Evolutionary conservation across 2,113 vertebrate genomes (phyloP).

Genomic region (Ascaphus truei): DNA sequence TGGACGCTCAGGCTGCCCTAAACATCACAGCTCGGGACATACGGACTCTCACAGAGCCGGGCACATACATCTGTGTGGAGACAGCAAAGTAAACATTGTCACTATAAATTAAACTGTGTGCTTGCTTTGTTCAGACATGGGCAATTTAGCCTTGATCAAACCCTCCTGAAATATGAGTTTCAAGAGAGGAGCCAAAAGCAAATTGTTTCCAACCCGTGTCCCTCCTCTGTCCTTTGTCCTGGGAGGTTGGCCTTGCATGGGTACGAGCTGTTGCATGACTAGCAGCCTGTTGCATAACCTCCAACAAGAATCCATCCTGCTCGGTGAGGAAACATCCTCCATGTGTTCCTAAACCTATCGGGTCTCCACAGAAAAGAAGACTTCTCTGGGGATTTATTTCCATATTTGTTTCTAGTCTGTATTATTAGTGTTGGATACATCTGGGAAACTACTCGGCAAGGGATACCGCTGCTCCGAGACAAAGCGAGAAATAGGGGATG

Average conservation of each 20-base stretch:
- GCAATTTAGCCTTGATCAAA: neutral
- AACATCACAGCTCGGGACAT: no score
- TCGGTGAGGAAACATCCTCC: neutral
- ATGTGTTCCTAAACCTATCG: neutral
- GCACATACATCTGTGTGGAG: rapidly evolving
- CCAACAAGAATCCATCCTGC: conserved; percentile 14
- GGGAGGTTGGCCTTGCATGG: conserved; percentile 14
- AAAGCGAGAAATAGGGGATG: neutral
- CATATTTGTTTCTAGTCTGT: conserved; percentile 11
- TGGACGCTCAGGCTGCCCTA: no score
- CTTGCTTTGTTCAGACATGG: neutral
- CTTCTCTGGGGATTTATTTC: neutral
- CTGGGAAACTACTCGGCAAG: conserved; percentile 10
- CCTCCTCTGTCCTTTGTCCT: neutral
- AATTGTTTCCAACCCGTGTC: conserved; percentile 30
- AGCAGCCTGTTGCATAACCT: conserved; percentile 40
- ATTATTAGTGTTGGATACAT: conserved; percentile 6
- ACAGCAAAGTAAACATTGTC: neutral
- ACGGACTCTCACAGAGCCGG: neutral
- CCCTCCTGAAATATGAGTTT: conserved; percentile 23
- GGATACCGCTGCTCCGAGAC: neutral
- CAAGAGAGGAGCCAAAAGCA: neutral
- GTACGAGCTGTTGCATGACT: no score
- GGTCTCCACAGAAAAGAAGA: neutral
- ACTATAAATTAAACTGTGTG: rapidly evolving